phyloP scores from a whole-genome alignment of 2,888 invertebrate genomes.

The Polyommatus iphigenia region DNA sequence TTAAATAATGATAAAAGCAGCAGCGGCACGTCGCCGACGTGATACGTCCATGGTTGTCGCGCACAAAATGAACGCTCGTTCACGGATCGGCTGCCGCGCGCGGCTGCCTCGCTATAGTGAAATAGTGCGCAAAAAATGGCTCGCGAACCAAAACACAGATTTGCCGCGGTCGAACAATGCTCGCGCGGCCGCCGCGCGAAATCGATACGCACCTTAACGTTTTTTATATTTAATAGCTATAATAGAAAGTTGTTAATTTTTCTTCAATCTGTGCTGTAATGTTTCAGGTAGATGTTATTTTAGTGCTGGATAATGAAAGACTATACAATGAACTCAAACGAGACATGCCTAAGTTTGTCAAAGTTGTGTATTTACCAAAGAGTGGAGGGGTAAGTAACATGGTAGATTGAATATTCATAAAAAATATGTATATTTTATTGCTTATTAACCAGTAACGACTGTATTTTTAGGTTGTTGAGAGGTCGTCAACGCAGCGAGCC shows the following conservation, averaged over 20 bases:
- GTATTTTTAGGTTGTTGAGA: constrained; percentile 87
- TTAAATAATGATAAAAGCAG: too few species aligned
- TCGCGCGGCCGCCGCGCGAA: too few species aligned
- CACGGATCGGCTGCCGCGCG: too few species aligned
- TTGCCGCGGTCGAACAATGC: too few species aligned
- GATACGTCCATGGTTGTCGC: too few species aligned
- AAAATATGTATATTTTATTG: not conserved
- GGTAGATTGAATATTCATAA: not conserved
- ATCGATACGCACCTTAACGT: too few species aligned
- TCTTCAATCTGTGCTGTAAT: not conserved
- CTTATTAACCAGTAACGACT: not conserved
- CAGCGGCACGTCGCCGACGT: too few species aligned
- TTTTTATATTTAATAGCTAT: not conserved
- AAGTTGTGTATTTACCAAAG: constrained; percentile 95
- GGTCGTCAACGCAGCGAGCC: constrained; percentile 85
- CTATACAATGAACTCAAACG: constrained; percentile 95
- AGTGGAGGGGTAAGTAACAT: constrained; percentile 92
- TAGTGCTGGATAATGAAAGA: constrained; percentile 97
- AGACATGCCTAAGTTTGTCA: constrained; percentile 96
- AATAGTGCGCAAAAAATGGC: too few species aligned
- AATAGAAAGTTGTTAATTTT: not conserved
- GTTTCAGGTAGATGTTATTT: constrained; percentile 90
- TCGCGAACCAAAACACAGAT: too few species aligned
- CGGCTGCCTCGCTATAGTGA: too few species aligned
- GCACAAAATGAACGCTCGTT: too few species aligned